These are phyloP conservation scores for Tauraco erythrolophus DNA, from an alignment of 2,113 vertebrate species.

Conservation along the genomic window DNA sequence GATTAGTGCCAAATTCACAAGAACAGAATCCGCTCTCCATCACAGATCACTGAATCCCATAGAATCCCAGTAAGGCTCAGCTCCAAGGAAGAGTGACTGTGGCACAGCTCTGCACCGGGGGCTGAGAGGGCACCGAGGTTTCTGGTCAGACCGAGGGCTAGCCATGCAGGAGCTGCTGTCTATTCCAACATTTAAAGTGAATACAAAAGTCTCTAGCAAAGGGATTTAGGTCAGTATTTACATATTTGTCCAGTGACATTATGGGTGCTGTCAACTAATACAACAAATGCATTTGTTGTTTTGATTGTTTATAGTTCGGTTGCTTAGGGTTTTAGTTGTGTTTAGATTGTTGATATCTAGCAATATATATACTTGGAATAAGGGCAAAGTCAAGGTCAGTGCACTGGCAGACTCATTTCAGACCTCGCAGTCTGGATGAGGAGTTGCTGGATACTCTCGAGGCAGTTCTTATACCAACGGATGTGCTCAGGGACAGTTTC, in stretches of 20 bases:
- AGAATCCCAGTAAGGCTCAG: neutral
- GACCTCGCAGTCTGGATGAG: neutral
- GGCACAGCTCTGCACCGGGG: neutral
- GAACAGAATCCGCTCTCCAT: neutral
- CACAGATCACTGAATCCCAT: neutral
- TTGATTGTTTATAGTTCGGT: conserved; percentile 64
- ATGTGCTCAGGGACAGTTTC: neutral
- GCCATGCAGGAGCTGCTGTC: neutral
- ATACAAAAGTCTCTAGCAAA: conserved; percentile 8
- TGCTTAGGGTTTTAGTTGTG: conserved; percentile 64
- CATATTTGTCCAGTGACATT: conserved; percentile 72
- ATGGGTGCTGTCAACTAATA: conserved; percentile 66
- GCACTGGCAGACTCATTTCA: conserved; percentile 44
- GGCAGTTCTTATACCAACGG: neutral
- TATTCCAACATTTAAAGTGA: neutral
- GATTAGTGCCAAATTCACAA: neutral
- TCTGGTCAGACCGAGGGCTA: neutral
- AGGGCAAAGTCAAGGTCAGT: conserved; percentile 59
- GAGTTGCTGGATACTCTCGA: conserved; percentile 4
- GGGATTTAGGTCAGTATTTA: conserved; percentile 71
- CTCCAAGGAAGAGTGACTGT: neutral
- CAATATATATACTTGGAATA: conserved; percentile 15
- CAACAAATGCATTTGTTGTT: conserved; percentile 70
- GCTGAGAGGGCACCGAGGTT: accelerated
- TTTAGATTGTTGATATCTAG: conserved; percentile 62